Evolutionary conservation across 2,113 vertebrate species (phyloP).

Genomic region (Solenodon paradoxus): DNA sequence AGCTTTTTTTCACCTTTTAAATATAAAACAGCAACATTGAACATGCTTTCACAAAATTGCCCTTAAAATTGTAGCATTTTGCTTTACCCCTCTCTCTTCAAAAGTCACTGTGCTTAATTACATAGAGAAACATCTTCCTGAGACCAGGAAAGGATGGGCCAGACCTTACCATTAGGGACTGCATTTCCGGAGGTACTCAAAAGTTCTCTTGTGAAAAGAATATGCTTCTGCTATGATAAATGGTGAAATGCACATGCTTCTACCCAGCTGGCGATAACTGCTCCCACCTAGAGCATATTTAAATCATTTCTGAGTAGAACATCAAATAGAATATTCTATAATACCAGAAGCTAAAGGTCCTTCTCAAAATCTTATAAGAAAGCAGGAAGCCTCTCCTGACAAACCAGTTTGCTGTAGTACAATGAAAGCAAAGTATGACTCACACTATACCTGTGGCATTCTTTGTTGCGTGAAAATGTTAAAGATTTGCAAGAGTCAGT

Average conservation of each 20-base stretch:
- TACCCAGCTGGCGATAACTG: not conserved
- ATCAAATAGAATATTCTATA: not conserved
- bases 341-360: not conserved
- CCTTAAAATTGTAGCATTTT: not conserved
- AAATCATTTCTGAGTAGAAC: not conserved
- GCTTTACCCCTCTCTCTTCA: not conserved
- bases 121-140: not conserved
- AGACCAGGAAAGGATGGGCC: not conserved
- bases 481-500: not conserved
- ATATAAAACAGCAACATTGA: not conserved
- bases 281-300: not conserved
- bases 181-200: too few species aligned
- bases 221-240: not conserved
- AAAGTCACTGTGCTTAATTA: not conserved
- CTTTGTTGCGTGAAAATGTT: not conserved
- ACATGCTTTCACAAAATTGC: not conserved
- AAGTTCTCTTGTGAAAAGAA: constrained; percentile 1
- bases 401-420: not conserved
- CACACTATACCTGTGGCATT: not conserved
- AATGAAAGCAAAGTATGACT: not conserved
- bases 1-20: not conserved
- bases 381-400: not conserved
- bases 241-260: not conserved
- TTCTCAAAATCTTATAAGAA: not conserved
- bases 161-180: too few species aligned